Percentiles rank a stretch among this genome's conserved stretches.
phyloP scores from a whole-genome alignment of 2,113 vertebrate species.

The Ciconia maguari region DNA sequence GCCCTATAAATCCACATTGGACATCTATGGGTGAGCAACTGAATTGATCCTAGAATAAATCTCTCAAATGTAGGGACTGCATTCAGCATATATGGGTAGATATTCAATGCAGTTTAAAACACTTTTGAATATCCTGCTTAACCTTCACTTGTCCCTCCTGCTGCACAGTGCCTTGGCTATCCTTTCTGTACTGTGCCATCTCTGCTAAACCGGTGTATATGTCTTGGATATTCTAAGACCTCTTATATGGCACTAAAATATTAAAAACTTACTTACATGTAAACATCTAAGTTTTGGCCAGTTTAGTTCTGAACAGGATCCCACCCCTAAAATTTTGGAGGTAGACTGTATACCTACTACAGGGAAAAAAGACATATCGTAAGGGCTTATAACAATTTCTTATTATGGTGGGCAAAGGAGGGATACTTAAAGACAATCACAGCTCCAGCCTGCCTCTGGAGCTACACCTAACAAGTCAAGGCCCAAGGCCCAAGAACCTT shows the following conservation, averaged over 20 bases:
- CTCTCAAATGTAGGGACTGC: neutral
- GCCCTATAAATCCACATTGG: neutral
- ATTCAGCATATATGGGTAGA: neutral
- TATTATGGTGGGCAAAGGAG: neutral
- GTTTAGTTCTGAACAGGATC: neutral
- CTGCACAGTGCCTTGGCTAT: neutral
- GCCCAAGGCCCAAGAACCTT: neutral
- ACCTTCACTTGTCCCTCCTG: neutral
- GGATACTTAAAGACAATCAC: neutral
- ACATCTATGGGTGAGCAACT: neutral
- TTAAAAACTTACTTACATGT: neutral
- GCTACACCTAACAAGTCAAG: neutral
- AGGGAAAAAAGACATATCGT: neutral
- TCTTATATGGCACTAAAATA: neutral
- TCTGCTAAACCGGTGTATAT: neutral
- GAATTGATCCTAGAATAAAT: neutral
- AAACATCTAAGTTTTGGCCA: neutral
- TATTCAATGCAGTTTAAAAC: neutral
- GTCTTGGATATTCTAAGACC: neutral
- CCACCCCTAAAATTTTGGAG: rapidly evolving
- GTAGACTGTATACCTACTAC: neutral
- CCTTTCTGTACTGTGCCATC: neutral
- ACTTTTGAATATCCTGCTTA: neutral
- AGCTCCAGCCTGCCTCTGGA: neutral
- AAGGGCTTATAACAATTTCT: neutral